Evolutionary conservation across 2,113 vertebrate genomes (phyloP), one percentile per base, ranked within the genome.

Genomic region (Promerops cafer): DNA sequence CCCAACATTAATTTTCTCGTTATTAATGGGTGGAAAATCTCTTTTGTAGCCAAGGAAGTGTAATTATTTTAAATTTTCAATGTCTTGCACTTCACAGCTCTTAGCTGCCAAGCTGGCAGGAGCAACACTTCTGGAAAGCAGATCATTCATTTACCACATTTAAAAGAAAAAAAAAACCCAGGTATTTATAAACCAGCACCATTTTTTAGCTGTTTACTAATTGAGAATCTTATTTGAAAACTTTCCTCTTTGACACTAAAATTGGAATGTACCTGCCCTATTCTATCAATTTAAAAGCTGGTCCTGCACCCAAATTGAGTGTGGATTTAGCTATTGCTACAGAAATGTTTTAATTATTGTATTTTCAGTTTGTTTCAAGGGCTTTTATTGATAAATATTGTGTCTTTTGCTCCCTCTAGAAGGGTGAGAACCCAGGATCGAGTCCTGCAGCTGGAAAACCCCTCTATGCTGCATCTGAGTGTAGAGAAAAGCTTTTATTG

Each of bases 1-100:
- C 96, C 97, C 96, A 98, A 98, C 98, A 98, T 98, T 98, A 97
- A 98, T 98, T 98, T 97, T 97, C 97, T 94, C 92, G 59, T 98
- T 98, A 98, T 98, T 98, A 98, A 98, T 98, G 98, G 98, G 97
- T 98, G 97, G 98, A 98, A 98, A 98, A 98, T 89, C 97, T 93
- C 90, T 97, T 97, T 97, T 87, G 80, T 88, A 92, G 97, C 97
- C 96, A 98, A 97, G 94, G 94, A 97, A 96, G 95, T 83, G 74
- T 97, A 96, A 98, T 98, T 98, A 98, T 97, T 98, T 98, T 97
- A 98, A 96, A 98, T 97, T 90, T 97, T 96, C 96, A 89, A 97
- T 95, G 97, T 97, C 98, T 79, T 93, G 91, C 86, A 96, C 85
- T 98, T 98, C 97, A 97, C 97, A 97, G 96, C 90, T 98, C 96